Evolutionary conservation across 1,140 invertebrate species (phyloP).

Genomic region (Drosophila miranda): DNA sequence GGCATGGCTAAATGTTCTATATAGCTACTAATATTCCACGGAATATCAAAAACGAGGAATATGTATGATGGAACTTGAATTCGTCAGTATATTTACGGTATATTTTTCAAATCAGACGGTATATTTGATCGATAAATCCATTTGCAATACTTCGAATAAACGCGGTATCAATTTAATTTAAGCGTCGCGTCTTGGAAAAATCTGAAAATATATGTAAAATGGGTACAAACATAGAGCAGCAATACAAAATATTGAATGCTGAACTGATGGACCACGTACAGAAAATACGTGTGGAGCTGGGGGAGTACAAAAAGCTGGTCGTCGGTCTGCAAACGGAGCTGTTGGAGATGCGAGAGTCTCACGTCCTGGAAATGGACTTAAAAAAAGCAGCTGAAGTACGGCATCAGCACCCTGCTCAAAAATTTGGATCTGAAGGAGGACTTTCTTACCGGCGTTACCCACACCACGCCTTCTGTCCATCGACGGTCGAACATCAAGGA

Average conservation of each 20-base stretch:
- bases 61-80: too few relatives aligned
- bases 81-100: too few relatives aligned
- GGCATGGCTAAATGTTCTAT: too few relatives aligned
- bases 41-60: too few relatives aligned
- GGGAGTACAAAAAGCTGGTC: constrained; percentile 11
- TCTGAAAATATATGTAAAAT: neutral
- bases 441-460: neutral
- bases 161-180: neutral
- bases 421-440: neutral
- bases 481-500: constrained; percentile 13
- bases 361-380: neutral
- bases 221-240: constrained; percentile 31
- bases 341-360: constrained; percentile 40
- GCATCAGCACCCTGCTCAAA: neutral
- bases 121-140: too few relatives aligned
- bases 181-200: neutral
- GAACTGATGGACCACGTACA: constrained; percentile 51
- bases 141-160: too few relatives aligned
- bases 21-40: too few relatives aligned
- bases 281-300: constrained; percentile 39
- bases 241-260: constrained; percentile 56
- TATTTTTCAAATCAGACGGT: too few relatives aligned
- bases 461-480: neutral
- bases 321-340: constrained; percentile 24
- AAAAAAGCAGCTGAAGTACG: neutral